Percentiles rank a stretch among this genome's conserved stretches.
phyloP scores from a whole-genome alignment of 2,113 vertebrate species.

The Syngnathus floridae region DNA sequence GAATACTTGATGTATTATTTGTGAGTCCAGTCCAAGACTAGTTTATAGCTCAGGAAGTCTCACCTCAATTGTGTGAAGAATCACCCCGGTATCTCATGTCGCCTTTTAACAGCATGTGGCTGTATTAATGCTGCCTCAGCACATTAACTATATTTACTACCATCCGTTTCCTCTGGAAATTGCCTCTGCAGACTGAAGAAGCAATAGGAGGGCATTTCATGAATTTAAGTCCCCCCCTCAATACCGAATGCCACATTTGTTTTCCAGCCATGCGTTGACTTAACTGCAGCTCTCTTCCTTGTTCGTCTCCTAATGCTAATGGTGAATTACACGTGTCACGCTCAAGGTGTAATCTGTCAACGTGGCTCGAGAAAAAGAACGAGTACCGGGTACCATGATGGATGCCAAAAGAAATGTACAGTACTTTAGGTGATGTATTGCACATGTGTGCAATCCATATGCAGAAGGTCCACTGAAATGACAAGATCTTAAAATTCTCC shows the following conservation, averaged over 20 bases:
- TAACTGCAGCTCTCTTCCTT: slow-evolving; percentile 8
- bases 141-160: slow-evolving; percentile 73
- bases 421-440: slow-evolving; percentile 2
- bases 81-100: slow-evolving; percentile 59
- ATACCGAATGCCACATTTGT: slow-evolving; percentile 25
- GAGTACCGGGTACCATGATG: not conserved
- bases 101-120: slow-evolving; percentile 51
- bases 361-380: not conserved
- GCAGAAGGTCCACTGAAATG: slow-evolving; percentile 18
- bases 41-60: slow-evolving; percentile 55
- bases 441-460: slow-evolving; percentile 24
- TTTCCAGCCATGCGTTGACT: slow-evolving; percentile 7
- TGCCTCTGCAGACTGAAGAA: slow-evolving; percentile 58
- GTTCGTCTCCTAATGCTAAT: slow-evolving; percentile 40
- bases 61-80: slow-evolving; percentile 53
- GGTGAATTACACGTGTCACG: slow-evolving; percentile 27
- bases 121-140: slow-evolving; percentile 56
- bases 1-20: slow-evolving; percentile 17
- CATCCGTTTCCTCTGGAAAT: slow-evolving; percentile 62
- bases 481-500: slow-evolving; percentile 28
- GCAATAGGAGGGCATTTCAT: slow-evolving; percentile 44
- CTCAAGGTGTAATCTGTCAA: slow-evolving; percentile 15
- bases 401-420: slow-evolving; percentile 14
- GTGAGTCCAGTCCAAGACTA: slow-evolving; percentile 21
- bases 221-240: slow-evolving; percentile 53